Evolutionary conservation across 2,888 invertebrate species (phyloP), one percentile per base, ranked within the genome.

Genomic region (Nebria salina): DNA sequence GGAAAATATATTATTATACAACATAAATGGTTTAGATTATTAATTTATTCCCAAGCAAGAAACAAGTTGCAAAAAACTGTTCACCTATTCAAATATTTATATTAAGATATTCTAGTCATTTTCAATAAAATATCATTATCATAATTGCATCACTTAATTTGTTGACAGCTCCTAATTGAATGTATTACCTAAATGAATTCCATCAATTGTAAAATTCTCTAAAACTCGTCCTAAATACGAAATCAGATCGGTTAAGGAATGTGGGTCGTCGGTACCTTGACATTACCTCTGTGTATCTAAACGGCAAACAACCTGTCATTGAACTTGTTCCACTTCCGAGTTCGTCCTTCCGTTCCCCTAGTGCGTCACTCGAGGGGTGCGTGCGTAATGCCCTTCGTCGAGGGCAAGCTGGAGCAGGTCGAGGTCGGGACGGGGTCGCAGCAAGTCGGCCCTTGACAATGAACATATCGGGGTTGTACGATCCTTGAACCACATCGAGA

Each of bases 271-370:
- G 73, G 11, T 20, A 13, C 73, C 73, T 42, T 43, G 73, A 43
- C 73, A 73, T 42, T 15, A 41, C 34, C 73, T 15, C 13, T 41
- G 42, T 68, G 68, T 68, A 68, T 26, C 26, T 34, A 5, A 34
- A 34, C 73, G 42, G 2, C 26, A 34, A 73, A 9, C 42, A 41
- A 73, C 73, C 41, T 73, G 73, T 73, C 73, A 41, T 73, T 73
- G 73, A 73, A 73, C 73, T 41, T 73, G 73, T 43, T 41, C 73
- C 73, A 73, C 26, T 34, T 73, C 70, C 70, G 70, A 25, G 70
- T 34, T 54, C 54, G 54, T 54, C 54, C 54, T 54, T 54, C 54
- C 54, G 54, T 34, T 70, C 70, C 70, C 70, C 70, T 70, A 26
- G 70, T 70, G 25, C 70, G 70, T 25, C 70, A 70, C 70, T 2